Evolutionary conservation across 2,797 vertebrate species (phyloP).

Genomic region (Sebastes wilsoni): DNA sequence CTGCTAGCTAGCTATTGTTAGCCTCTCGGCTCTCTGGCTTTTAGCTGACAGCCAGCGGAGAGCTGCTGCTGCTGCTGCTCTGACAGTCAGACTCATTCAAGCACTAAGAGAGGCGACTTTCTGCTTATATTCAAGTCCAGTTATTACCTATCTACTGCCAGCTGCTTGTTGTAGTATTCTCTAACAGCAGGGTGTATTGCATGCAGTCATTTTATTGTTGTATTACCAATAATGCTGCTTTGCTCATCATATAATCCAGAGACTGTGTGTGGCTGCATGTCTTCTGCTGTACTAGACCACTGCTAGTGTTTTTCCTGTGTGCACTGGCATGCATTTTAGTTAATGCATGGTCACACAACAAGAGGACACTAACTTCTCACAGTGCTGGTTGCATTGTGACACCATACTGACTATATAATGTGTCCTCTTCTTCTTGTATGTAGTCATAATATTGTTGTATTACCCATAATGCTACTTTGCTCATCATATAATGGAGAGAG

Average conservation of each 20-base stretch:
- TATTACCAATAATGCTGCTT: neutral
- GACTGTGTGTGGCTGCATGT: neutral
- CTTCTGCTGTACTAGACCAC: neutral
- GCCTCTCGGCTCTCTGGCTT: slow-evolving; percentile 49
- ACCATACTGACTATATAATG: too few species aligned
- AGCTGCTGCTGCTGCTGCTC: slow-evolving; percentile 24
- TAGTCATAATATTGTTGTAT: neutral
- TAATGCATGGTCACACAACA: neutral
- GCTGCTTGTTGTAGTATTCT: neutral
- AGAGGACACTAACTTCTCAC: neutral
- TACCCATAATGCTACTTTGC: neutral
- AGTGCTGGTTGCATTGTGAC: neutral
- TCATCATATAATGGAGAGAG: neutral
- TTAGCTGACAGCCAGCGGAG: slow-evolving; percentile 42
- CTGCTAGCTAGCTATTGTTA: slow-evolving; percentile 76
- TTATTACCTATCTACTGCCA: neutral
- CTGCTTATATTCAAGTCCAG: neutral
- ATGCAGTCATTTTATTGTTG: neutral
- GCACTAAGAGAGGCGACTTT: neutral
- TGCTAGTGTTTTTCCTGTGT: neutral
- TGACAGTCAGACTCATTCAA: slow-evolving; percentile 55
- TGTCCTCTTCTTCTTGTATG: neutral
- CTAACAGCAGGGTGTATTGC: neutral
- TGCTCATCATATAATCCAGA: neutral
- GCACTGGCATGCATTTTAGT: neutral